A percentile compares a stretch with the other conserved stretches of the same genome.
phyloP scores from a whole-genome alignment of 2,888 invertebrate genomes.

The Drosophila nr. medialis region DNA sequence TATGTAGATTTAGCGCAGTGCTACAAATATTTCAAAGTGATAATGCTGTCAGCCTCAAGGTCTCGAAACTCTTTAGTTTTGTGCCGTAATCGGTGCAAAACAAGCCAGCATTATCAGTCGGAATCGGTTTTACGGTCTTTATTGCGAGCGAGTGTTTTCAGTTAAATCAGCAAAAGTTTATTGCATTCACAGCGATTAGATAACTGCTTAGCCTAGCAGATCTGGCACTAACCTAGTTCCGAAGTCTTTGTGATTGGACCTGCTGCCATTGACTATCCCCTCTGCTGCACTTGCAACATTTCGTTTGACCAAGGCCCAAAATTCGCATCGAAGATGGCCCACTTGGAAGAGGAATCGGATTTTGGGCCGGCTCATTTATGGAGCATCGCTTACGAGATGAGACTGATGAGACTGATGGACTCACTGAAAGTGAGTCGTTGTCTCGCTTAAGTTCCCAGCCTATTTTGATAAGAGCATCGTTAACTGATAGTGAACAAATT shows the following conservation, averaged over 20 bases:
- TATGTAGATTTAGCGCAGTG: not conserved
- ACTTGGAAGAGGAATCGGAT: not conserved
- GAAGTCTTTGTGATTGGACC: too few species aligned
- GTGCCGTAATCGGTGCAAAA: not conserved
- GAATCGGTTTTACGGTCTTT: constrained; percentile 7
- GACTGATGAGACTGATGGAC: not conserved
- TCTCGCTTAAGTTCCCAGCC: not conserved
- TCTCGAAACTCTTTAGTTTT: constrained; percentile 11
- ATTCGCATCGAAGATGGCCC: not conserved
- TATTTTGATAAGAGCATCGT: constrained; percentile 22
- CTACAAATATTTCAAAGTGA: not conserved
- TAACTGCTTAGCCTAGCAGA: constrained; percentile 10
- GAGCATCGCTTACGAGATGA: not conserved
- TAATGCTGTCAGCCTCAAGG: constrained; percentile 24
- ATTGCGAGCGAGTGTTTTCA: constrained; percentile 10
- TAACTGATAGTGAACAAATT: constrained; percentile 3
- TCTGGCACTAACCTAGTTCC: constrained; percentile 39
- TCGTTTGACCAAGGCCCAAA: not conserved
- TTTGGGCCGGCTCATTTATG: constrained; percentile 13
- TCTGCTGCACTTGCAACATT: not conserved
- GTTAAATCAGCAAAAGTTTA: constrained; percentile 11
- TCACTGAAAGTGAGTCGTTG: not conserved
- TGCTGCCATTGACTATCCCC: not conserved
- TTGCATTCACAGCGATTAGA: constrained; percentile 43
- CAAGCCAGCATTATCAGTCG: constrained; percentile 22